Conservation (phyloP, 2,888 invertebrate species). For the Leptinotarsa rubiginosa region DNA sequence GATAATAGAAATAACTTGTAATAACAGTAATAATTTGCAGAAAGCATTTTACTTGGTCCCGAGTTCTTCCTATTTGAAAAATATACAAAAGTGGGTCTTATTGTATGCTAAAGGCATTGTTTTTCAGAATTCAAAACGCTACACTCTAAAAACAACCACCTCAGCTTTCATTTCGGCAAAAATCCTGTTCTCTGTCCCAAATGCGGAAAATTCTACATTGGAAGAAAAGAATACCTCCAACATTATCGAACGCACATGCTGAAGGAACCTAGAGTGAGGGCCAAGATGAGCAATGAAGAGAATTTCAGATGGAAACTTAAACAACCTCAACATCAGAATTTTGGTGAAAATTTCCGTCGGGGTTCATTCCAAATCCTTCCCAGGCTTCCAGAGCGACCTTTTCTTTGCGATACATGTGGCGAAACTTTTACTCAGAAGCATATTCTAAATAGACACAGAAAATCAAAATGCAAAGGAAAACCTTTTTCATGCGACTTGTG, state of each 20-base stretch:
- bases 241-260: not conserved
- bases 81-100: too few species aligned
- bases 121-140: not conserved
- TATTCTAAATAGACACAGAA: slow-evolving; percentile 23
- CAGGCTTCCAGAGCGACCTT: not conserved
- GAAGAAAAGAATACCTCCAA: not conserved
- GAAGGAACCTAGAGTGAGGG: not conserved
- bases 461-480: slow-evolving; percentile 20
- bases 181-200: not conserved
- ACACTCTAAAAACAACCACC: not conserved
- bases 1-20: too few species aligned
- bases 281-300: not conserved
- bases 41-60: too few species aligned
- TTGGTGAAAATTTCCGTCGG: not conserved
- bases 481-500: slow-evolving; percentile 26
- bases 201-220: not conserved
- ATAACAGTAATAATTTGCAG: too few species aligned
- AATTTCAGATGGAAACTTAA: not conserved
- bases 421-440: slow-evolving; percentile 19
- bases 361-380: not conserved
- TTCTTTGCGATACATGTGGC: slow-evolving; percentile 23
- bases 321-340: not conserved
- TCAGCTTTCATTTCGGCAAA: slow-evolving; percentile 1
- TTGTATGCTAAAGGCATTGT: not conserved
- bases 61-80: too few species aligned